Evolutionary conservation across 2,888 invertebrate genomes (phyloP).

Genomic region (Hoplodrina blanda): DNA sequence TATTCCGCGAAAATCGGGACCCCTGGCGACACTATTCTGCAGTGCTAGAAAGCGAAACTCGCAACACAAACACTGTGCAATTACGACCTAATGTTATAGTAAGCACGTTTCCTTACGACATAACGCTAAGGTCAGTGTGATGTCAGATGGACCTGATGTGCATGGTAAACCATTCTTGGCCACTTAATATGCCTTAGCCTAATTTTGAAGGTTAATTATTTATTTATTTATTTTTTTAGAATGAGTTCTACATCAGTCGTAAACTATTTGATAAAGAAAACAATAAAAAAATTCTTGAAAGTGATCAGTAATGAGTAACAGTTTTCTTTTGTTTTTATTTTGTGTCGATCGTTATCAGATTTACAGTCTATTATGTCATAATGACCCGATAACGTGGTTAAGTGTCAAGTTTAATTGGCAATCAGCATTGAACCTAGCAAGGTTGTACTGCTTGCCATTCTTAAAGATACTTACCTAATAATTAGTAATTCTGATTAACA

Average conservation of each 20-base stretch:
- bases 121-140: constrained; percentile 44
- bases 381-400: not conserved
- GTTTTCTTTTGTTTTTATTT: no score
- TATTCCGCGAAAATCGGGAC: no score
- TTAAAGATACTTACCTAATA: no score
- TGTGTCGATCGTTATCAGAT: no score
- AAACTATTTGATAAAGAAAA: no score
- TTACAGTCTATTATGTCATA: not conserved
- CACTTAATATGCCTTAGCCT: not conserved
- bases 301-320: no score
- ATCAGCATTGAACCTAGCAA: constrained; percentile 10
- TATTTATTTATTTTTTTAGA: no score
- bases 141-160: constrained; percentile 38
- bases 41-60: constrained; percentile 52
- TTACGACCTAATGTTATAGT: constrained; percentile 41
- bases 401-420: not conserved
- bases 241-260: not conserved
- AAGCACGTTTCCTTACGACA: constrained; percentile 55
- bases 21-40: not conserved
- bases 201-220: not conserved
- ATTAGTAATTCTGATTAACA: constrained; percentile 6
- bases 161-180: constrained; percentile 5
- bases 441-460: constrained; percentile 2
- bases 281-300: no score
- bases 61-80: constrained; percentile 20